Conservation (phyloP, 2,113 vertebrate genomes). For the Ochotona curzoniae region DNA sequence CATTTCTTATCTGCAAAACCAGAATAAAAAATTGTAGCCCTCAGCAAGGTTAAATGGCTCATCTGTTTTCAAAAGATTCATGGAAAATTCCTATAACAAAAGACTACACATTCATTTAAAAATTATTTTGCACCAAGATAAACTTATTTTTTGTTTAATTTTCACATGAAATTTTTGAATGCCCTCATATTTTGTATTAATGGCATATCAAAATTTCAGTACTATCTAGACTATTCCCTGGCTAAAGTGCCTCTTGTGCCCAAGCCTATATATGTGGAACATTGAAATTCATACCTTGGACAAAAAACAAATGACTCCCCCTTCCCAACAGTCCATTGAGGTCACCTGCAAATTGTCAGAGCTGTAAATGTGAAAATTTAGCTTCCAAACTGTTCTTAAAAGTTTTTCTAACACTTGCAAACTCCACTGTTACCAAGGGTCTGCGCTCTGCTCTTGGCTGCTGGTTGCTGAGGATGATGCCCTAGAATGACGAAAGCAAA, state of each 20-base stretch:
- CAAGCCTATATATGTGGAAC: neutral
- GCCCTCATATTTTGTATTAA: neutral
- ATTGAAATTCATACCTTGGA: neutral
- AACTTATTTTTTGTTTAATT: too few species aligned
- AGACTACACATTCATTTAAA: too few species aligned
- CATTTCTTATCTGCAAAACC: neutral
- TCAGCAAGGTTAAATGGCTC: neutral
- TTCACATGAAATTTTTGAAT: too few species aligned
- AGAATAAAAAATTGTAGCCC: neutral
- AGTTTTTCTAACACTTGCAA: neutral
- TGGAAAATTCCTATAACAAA: too few species aligned
- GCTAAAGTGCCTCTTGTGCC: neutral
- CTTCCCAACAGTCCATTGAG: neutral
- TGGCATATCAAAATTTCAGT: neutral
- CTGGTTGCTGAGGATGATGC: neutral
- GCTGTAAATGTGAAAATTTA: slow-evolving; percentile 1
- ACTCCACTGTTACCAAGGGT: neutral
- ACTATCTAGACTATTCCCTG: neutral
- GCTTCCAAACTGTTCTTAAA: neutral
- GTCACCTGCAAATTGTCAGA: slow-evolving; percentile 22
- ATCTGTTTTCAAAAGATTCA: too few species aligned
- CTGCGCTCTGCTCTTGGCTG: neutral
- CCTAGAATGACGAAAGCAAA: neutral
- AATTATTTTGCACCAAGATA: too few species aligned
- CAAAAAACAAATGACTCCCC: neutral